Conservation (phyloP, 2,888 invertebrate genomes). For the Leptopilina syphax region DNA sequence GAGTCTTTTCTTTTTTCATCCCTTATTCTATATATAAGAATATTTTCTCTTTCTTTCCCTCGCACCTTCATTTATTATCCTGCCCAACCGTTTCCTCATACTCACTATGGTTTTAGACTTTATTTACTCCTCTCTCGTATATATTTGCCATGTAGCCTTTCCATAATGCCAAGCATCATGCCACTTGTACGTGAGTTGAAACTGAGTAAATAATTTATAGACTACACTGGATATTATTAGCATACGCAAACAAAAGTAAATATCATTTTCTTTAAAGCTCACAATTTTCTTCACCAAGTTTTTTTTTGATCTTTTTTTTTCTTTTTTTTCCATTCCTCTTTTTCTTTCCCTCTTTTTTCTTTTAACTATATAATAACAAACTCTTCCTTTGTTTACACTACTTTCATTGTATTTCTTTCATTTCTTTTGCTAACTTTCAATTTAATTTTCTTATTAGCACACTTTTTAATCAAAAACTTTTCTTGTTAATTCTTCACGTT, state of each 20-base stretch:
- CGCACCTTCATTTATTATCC: slow-evolving; percentile 23
- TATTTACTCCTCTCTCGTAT: neutral
- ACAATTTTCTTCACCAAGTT: too few relatives aligned
- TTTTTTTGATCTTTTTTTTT: neutral
- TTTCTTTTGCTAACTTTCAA: neutral
- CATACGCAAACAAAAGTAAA: slow-evolving; percentile 14
- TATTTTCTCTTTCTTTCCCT: slow-evolving; percentile 9
- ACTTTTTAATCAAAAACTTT: slow-evolving; percentile 3
- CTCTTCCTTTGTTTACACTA: neutral
- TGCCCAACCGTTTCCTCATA: slow-evolving; percentile 8
- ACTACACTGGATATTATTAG: neutral
- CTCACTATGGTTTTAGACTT: neutral
- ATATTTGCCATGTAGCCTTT: slow-evolving; percentile 11
- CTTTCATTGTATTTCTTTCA: slow-evolving; percentile 1
- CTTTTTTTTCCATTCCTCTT: neutral
- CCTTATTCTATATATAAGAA: too few relatives aligned
- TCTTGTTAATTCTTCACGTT: neutral
- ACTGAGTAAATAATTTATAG: slow-evolving; percentile 32
- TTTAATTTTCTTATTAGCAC: slow-evolving; percentile 2
- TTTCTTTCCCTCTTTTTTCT: neutral
- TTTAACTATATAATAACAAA: neutral
- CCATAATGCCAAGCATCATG: slow-evolving; percentile 20
- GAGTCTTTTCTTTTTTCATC: slow-evolving; percentile 72
- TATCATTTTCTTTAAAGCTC: neutral
- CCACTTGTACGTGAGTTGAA: slow-evolving; percentile 1